Base-by-base conservation (phyloP, 1,140 invertebrate genomes). In the Heliothis virescens region DNA sequence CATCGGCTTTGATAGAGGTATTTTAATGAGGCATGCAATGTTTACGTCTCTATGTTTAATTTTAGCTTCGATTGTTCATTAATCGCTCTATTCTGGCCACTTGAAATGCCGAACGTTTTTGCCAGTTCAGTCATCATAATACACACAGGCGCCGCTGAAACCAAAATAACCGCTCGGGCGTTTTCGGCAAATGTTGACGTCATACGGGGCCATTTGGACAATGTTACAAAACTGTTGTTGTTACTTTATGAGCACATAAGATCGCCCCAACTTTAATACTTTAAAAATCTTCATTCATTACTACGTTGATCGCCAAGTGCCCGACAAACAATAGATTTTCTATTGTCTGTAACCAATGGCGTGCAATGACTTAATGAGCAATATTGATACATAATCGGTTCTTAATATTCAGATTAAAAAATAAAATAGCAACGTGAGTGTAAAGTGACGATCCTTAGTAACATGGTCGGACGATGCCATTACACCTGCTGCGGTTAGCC, bases 131-230 rank as follows among this genome's bases (percentile, higher is more conserved):
- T 87, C 89, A 90, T 89, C 83, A 83, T 85, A 86, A 82, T 86
- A 83, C 74, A 47, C 47, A 48, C 63, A 76, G 85, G 82, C 83
- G 82, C 84, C 82, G 76, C 73, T 82, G 82, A 77, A 81, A 85
- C 83, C 63, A 62, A 89, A 91, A 91, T 91, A 91, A 83, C 85
- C 67, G 55, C 72, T 81, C 67, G 81, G 74, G 79, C 75, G 83
- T 83, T 86, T 87, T 88, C 83, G 86, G 83, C 86, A 83, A 85
- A 86, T 78, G 82, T 71, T 89, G 84, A 89, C 88, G 87, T 91
- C 88, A 89, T 79, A 60, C 74, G 15, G 73, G 82, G 84, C 84
- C 87, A 87, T 87, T 89, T 89, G 87, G 87, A 84, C 77, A 87
- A 84, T 84, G 86, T 87, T 82, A 81, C 57, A 63, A 13, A 81